Conservation (phyloP, 2,797 vertebrate species). For the Microhierax caerulescens region DNA sequence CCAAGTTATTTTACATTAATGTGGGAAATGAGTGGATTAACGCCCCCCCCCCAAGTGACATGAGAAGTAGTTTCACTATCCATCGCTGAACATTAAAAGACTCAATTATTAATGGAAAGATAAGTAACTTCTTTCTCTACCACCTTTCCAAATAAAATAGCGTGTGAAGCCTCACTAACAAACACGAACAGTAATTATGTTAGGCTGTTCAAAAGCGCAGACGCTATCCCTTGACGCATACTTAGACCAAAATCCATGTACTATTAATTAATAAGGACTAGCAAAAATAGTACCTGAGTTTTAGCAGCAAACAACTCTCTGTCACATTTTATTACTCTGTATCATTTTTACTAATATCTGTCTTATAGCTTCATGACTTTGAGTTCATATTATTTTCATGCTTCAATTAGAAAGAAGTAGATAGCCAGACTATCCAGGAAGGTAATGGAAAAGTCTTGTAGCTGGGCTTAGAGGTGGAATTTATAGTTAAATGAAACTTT, state of each 20-base stretch:
- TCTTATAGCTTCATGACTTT: conserved; percentile 64
- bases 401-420: conserved; percentile 70
- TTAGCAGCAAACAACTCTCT: conserved; percentile 66
- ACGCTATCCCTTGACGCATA: conserved; percentile 1
- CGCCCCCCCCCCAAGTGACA: not conserved
- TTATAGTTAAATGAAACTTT: conserved; percentile 65
- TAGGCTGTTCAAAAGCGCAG: conserved; percentile 15
- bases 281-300: conserved; percentile 13
- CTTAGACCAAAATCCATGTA: conserved; percentile 53
- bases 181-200: conserved; percentile 5
- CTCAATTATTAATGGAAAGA: not conserved
- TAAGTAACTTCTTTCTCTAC: not conserved
- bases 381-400: conserved; percentile 73
- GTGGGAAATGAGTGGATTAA: not conserved
- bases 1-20: not conserved
- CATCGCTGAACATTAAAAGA: not conserved
- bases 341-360: conserved; percentile 66
- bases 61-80: not conserved
- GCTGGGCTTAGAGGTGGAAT: conserved; percentile 41
- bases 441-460: conserved; percentile 69
- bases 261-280: conserved; percentile 61
- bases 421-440: conserved; percentile 51
- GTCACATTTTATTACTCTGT: conserved; percentile 69
- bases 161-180: not conserved
- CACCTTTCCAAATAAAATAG: not conserved